A percentile compares a stretch with the other conserved stretches of the same genome.
phyloP scores from a whole-genome alignment of 2,113 vertebrate species.

The Nesospiza acunhae region DNA sequence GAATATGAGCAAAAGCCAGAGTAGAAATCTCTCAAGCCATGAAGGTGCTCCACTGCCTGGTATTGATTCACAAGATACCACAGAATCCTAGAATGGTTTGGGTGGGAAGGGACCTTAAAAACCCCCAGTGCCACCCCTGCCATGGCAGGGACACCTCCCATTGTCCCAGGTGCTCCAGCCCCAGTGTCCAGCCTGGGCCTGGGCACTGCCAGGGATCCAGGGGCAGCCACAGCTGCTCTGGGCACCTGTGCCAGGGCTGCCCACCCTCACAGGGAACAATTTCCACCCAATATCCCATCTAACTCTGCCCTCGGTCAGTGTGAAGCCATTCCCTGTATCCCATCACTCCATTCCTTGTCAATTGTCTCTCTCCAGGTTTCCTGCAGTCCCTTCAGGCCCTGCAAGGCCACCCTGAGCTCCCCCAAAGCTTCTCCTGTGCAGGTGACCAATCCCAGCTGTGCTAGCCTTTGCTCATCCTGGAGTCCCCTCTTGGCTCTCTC shows the following conservation, averaged over 20 bases:
- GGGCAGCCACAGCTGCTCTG: background rate
- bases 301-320: accelerated
- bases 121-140: accelerated
- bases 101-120: background rate
- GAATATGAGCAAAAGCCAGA: background rate
- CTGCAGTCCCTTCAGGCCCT: background rate
- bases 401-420: background rate
- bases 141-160: background rate
- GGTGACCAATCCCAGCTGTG: background rate
- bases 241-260: background rate
- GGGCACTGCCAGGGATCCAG: background rate
- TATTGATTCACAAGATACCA: background rate
- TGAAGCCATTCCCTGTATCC: background rate
- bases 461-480: too few relatives aligned
- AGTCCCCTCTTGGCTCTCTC: too few relatives aligned
- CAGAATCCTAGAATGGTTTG: background rate
- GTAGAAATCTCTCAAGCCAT: background rate
- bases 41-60: background rate
- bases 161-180: background rate
- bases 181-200: background rate
- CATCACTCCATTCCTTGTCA: accelerated
- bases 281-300: accelerated
- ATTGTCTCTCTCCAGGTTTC: background rate
- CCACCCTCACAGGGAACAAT: accelerated
- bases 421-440: background rate